Evolutionary conservation across 2,888 invertebrate genomes (phyloP).

Genomic region (Tuta absoluta): DNA sequence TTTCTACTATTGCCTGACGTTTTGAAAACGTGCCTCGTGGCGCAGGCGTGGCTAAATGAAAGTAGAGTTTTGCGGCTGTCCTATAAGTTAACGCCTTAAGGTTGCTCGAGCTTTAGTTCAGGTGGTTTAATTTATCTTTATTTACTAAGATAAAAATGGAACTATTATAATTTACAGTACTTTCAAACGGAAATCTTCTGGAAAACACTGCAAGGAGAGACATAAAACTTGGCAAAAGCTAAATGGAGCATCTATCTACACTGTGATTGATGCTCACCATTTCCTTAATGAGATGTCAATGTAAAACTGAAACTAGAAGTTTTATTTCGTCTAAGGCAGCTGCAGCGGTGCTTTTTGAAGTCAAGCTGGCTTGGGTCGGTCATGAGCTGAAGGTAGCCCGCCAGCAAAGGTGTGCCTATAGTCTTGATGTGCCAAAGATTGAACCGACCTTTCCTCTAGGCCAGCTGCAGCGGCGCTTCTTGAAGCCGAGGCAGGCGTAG

Average conservation of each 20-base stretch:
- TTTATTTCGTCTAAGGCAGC: conserved; percentile 92
- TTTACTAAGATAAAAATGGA: no score
- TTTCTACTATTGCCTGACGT: conserved; percentile 4
- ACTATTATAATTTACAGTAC: background rate
- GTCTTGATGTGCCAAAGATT: conserved; percentile 68
- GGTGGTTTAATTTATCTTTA: no score
- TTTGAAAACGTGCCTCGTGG: conserved; percentile 7
- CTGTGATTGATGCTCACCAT: no score
- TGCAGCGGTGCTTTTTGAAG: conserved; percentile 90
- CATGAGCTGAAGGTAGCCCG: conserved; percentile 92
- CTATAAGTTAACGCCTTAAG: background rate
- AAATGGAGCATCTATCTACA: no score
- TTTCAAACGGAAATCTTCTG: background rate
- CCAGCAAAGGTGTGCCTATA: conserved; percentile 92
- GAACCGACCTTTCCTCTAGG: conserved; percentile 87
- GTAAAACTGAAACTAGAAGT: no score
- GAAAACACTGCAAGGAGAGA: no score
- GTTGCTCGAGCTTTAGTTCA: background rate
- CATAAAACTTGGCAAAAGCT: no score
- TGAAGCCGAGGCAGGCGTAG: conserved; percentile 91
- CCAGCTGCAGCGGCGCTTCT: conserved; percentile 91
- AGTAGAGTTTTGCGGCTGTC: background rate
- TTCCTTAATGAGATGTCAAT: no score
- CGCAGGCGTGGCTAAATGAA: conserved; percentile 6
- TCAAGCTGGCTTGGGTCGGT: conserved; percentile 92